Evolutionary conservation across 30 jellyfish, hydroid and myxozoan species (phyloP), one percentile per base, ranked within the genome.

Genomic region (Turritopsis dohrnii): DNA sequence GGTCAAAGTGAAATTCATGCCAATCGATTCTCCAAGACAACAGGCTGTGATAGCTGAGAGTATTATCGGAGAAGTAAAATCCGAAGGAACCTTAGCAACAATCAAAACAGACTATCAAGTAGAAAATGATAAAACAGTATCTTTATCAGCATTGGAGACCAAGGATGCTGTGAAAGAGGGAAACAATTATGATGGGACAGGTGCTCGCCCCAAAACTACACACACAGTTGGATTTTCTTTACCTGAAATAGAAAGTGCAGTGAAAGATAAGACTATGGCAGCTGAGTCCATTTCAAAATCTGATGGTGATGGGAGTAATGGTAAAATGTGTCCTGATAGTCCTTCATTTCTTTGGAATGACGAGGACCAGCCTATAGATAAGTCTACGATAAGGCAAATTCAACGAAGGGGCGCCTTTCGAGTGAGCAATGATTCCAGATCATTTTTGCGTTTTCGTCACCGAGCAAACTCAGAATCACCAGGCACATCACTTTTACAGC

Each of bases 171-270:
- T 27, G 30, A 69, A 69, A 27, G 81, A 82, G 52, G 28, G 27
- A 8, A 65, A 84, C 22, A 83, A 87, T 8, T 73, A 66, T 18
- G 5, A 53, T 23, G 66, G 74, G 21, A 65, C 89, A 24, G 94
- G 96, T 1, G 87, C 87, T 20, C 27, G 97, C 54, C 82, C 96
- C 21, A 92, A 82, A 65, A 87, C 71, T 52, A 73, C 69, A 20
- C 96, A 92, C 89, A 95, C 81, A 22, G 96, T 87, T 60, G 86
- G 97, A 96, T 92, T 92, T 77, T 92, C 97, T 0, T 87, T 92
- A 26, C 97, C 97, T 28, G 97, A 92, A 74, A 92, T 92, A 91
- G 97, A 92, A 71, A 84, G 79, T 24, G 52, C 87, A 17, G 71
- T 52, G 0, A 77, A 26, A 25, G 85, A 77, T 29, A 52, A 77